A percentile compares a stretch with the other conserved stretches of the same genome.
phyloP scores from a whole-genome alignment of 2,113 vertebrate species.

The Myotis yumanensis region DNA sequence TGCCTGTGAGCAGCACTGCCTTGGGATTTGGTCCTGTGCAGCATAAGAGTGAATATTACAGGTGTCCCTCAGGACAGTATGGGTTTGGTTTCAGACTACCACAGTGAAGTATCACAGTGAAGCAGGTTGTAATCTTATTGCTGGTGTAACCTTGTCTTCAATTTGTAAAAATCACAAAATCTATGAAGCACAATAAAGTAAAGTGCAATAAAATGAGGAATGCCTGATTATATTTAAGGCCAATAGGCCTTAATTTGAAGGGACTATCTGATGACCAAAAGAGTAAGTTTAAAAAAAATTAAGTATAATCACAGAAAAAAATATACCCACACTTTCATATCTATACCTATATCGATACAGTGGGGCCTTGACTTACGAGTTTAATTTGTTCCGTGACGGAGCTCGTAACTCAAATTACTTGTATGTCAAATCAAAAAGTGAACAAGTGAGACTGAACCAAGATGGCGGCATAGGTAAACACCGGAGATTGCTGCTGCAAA shows the following conservation, averaged over 20 bases:
- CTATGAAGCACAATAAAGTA: not conserved
- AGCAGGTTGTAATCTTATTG: not conserved
- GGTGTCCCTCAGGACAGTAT: not conserved
- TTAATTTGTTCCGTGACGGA: too few relatives aligned
- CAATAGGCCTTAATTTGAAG: not conserved
- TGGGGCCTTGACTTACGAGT: too few relatives aligned
- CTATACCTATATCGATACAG: not conserved
- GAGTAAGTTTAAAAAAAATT: not conserved
- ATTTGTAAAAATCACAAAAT: not conserved
- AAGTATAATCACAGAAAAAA: not conserved
- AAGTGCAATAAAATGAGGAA: not conserved
- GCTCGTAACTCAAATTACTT: too few relatives aligned
- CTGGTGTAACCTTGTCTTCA: not conserved
- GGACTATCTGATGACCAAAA: not conserved
- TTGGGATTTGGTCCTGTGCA: not conserved
- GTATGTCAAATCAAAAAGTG: too few relatives aligned
- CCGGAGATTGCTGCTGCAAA: too few relatives aligned
- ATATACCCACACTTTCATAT: not conserved
- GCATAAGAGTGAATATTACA: not conserved
- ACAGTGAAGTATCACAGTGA: not conserved
- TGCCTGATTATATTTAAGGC: not conserved
- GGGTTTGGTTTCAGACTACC: not conserved
- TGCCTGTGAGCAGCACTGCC: not conserved
- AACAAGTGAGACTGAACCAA: too few relatives aligned
- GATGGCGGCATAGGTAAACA: too few relatives aligned